Conservation (phyloP, 2,797 vertebrate species). For the Tarsius wallacei region DNA sequence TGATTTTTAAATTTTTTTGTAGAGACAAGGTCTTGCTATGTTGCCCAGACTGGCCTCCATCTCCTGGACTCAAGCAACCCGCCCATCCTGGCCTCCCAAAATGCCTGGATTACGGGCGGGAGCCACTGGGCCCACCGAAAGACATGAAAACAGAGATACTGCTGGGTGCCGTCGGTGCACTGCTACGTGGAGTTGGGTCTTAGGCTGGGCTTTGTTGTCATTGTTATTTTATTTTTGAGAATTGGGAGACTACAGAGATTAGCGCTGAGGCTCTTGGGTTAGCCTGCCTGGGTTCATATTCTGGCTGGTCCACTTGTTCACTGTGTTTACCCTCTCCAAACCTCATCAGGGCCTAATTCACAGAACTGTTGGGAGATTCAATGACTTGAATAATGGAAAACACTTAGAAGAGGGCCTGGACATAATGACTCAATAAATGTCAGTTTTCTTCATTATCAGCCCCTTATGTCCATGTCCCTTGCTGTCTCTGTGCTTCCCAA, state of each 20-base stretch:
- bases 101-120: too few relatives aligned
- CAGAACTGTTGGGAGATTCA: neutral
- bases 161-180: fast-evolving
- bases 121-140: neutral
- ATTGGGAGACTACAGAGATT: neutral
- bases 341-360: neutral
- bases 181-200: neutral
- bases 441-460: neutral
- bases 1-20: too few relatives aligned
- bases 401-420: neutral
- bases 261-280: fast-evolving
- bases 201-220: neutral
- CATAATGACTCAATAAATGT: fast-evolving
- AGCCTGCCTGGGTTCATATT: neutral
- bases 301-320: neutral
- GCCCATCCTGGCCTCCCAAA: too few relatives aligned
- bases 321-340: neutral
- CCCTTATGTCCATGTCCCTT: too few relatives aligned
- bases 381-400: neutral
- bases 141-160: neutral
- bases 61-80: too few relatives aligned
- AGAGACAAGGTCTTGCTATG: too few relatives aligned
- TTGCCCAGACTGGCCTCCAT: too few relatives aligned
- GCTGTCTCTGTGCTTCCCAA: neutral
- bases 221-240: neutral